phyloP scores from a whole-genome alignment of 2,113 vertebrate genomes.

The Protobothrops flavoviridis region DNA sequence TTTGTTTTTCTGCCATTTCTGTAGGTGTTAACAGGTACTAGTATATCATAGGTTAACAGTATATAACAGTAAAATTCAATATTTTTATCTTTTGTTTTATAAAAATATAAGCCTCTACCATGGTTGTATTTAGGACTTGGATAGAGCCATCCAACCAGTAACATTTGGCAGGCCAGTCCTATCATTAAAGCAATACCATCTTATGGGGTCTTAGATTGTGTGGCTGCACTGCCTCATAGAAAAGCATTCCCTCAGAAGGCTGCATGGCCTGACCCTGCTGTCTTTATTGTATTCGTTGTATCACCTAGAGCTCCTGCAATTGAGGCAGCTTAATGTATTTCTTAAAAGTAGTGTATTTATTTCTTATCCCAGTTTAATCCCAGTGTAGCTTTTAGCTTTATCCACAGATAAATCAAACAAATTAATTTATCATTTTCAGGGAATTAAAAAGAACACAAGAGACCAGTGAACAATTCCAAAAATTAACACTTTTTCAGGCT shows the following conservation, averaged over 20 bases:
- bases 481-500: background rate
- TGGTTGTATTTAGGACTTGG: background rate
- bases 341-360: background rate
- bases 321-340: background rate
- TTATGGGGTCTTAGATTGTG: background rate
- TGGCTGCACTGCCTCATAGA: background rate
- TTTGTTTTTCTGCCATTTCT: background rate
- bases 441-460: background rate
- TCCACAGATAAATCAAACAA: background rate
- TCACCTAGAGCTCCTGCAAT: background rate
- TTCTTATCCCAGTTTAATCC: background rate
- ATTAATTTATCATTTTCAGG: background rate
- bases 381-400: background rate
- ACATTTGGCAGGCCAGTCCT: background rate
- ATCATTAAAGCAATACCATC: background rate
- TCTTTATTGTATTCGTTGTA: background rate
- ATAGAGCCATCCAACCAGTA: background rate
- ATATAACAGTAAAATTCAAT: background rate
- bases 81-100: background rate
- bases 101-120: background rate
- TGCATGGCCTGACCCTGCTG: background rate
- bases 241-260: background rate
- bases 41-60: background rate
- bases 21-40: background rate
- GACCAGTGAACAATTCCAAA: background rate